These are phyloP conservation scores for Sylvia borin DNA, from an alignment of 2,797 vertebrate genomes.

Conservation along the genomic window DNA sequence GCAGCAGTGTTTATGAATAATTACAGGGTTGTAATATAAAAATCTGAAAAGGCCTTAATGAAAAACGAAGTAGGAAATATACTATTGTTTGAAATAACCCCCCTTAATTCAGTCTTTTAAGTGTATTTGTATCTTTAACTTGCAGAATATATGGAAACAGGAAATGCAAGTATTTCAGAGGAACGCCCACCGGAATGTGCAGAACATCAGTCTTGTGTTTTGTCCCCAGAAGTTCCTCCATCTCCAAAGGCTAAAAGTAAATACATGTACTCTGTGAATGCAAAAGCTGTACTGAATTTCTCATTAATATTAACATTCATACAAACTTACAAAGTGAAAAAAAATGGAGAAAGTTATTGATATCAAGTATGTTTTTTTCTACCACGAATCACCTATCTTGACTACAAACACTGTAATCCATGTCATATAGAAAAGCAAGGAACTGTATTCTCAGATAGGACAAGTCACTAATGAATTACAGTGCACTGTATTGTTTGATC, in stretches of 20 bases:
- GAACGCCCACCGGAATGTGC: slow-evolving; percentile 83
- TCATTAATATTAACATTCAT: not conserved
- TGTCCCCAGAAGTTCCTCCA: slow-evolving; percentile 85
- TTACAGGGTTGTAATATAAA: not conserved
- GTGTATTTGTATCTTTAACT: slow-evolving; percentile 53
- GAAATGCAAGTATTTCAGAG: slow-evolving; percentile 80
- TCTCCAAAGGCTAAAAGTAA: slow-evolving; percentile 92
- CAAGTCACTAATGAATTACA: not conserved
- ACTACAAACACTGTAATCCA: not conserved
- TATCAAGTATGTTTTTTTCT: not conserved
- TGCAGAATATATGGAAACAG: slow-evolving; percentile 88
- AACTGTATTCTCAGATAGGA: not conserved
- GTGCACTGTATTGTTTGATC: not conserved
- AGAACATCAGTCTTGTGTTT: slow-evolving; percentile 83
- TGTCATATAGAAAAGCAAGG: not conserved
- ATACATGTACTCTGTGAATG: slow-evolving; percentile 51
- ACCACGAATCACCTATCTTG: not conserved
- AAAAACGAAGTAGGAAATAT: not conserved
- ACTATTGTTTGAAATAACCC: not conserved
- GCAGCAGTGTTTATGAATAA: not conserved
- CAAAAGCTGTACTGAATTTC: not conserved
- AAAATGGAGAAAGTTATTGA: not conserved
- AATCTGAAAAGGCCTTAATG: not conserved
- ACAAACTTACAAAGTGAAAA: not conserved
- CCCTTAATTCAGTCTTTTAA: not conserved